Conservation (phyloP, 2,113 vertebrate genomes). For the Sinocyclocheilus maitianheensis region DNA sequence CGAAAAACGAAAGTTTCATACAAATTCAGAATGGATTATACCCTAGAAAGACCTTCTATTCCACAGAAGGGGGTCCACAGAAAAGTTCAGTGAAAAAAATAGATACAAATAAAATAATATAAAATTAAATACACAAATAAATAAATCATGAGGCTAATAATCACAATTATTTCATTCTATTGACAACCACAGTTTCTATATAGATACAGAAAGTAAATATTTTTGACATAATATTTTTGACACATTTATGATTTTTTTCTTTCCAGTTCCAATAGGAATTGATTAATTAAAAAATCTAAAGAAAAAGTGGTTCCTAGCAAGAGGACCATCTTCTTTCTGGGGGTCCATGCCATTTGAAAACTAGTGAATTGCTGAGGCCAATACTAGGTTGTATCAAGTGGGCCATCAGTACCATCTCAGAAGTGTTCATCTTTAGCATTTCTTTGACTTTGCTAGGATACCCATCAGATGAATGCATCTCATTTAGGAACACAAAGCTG, state of each 20-base stretch:
- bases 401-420: background rate
- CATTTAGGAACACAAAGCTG: constrained; percentile 30
- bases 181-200: background rate
- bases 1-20: too few species aligned
- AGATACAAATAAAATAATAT: background rate
- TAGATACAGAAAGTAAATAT: background rate
- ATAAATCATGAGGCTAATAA: background rate
- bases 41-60: too few species aligned
- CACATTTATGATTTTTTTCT: background rate
- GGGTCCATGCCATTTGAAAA: background rate
- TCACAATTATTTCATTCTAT: background rate
- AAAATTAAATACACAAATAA: background rate
- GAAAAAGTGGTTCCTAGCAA: background rate
- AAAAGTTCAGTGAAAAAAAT: background rate
- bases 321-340: background rate
- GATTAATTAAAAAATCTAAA: background rate
- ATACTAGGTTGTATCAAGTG: background rate
- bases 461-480: constrained; percentile 50
- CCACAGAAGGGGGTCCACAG: background rate
- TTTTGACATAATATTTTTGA: too few species aligned
- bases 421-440: constrained; percentile 44
- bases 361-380: background rate
- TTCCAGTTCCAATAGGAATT: background rate
- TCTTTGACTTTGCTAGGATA: constrained; percentile 53
- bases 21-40: too few species aligned